Percentiles rank a stretch among this genome's conserved stretches.
Conservation (phyloP, 2,113 vertebrate species). For the Sclerurus mexicanus region DNA sequence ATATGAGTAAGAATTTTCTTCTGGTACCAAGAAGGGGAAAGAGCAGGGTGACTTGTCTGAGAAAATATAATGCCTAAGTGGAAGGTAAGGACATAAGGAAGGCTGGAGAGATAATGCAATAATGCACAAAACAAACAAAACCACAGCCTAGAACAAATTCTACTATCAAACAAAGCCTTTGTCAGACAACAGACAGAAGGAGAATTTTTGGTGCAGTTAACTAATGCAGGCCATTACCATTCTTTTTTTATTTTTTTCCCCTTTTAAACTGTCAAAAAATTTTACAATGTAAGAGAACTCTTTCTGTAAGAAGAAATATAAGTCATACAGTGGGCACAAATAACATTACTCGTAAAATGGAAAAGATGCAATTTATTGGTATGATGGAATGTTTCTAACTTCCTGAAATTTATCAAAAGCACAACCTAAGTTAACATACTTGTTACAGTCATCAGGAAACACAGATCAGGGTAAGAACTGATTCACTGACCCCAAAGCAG, state of each 20-base stretch:
- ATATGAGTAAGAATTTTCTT: neutral
- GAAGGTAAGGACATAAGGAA: neutral
- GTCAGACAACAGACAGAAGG: neutral
- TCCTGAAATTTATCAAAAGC: neutral
- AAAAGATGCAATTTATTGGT: neutral
- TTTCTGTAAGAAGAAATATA: neutral
- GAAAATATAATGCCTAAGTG: neutral
- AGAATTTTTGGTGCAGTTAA: neutral
- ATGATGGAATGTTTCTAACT: neutral
- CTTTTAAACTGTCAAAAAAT: neutral
- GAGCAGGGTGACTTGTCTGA: neutral
- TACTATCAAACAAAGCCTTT: neutral
- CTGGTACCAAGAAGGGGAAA: neutral
- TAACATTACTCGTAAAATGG: neutral
- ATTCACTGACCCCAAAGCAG: neutral
- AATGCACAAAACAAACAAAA: neutral
- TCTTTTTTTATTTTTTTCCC: neutral
- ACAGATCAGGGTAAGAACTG: neutral
- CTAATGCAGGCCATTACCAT: neutral
- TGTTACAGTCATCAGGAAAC: neutral
- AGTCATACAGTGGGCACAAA: neutral
- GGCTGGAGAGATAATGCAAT: neutral
- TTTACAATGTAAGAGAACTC: neutral
- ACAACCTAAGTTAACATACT: neutral
- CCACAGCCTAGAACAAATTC: neutral